Conservation (phyloP, 2,113 vertebrate genomes). For the Neoarius graeffei region DNA sequence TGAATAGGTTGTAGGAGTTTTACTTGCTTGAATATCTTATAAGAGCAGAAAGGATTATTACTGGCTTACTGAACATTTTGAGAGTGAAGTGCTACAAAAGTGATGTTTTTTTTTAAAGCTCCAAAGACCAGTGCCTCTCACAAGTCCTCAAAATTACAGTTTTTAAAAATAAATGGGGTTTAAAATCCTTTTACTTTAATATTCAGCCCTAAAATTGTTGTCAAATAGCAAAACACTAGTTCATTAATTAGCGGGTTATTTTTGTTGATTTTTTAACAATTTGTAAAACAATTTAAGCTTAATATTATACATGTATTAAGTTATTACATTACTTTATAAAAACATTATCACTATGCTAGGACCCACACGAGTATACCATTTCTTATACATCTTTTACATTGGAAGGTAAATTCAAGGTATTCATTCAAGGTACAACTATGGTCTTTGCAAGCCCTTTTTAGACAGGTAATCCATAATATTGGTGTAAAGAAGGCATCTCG, state of each 20-base stretch:
- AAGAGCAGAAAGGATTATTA: conserved; percentile 12
- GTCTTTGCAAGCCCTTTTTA: too few species aligned
- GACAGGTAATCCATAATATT: too few species aligned
- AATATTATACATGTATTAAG: background rate
- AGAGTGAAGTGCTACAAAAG: background rate
- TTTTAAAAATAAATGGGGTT: background rate
- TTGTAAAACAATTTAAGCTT: background rate
- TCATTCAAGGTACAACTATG: background rate
- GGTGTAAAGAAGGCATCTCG: too few species aligned
- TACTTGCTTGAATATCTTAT: background rate
- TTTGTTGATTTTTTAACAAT: background rate
- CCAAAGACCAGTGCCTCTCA: background rate
- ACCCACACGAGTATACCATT: background rate
- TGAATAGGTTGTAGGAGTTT: conserved; percentile 7
- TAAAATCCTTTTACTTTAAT: background rate
- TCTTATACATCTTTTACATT: background rate
- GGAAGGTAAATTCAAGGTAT: background rate
- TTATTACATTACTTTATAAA: background rate
- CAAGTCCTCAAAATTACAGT: background rate
- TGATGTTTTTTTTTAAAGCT: background rate
- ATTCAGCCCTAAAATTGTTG: background rate
- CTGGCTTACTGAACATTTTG: background rate
- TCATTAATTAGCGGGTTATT: background rate
- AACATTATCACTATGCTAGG: background rate
- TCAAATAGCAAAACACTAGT: background rate